Percentiles rank a stretch among this genome's conserved stretches.
phyloP scores from a whole-genome alignment of 2,113 vertebrate species.

The Sebastes fasciatus region DNA sequence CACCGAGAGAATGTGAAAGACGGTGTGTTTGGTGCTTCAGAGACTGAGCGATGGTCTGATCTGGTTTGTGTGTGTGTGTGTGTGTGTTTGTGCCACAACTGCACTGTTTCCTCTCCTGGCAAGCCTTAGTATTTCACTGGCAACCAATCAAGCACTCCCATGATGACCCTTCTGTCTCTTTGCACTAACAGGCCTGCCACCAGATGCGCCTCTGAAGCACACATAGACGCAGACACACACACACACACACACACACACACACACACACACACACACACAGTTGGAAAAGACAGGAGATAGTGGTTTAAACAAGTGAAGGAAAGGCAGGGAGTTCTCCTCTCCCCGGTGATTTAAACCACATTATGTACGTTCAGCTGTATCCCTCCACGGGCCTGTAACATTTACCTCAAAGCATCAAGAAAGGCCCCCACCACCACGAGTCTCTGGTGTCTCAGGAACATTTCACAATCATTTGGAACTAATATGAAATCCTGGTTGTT shows the following conservation, averaged over 20 bases:
- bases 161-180: constrained; percentile 83
- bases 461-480: constrained; percentile 80
- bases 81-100: constrained; percentile 68
- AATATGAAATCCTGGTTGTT: constrained; percentile 78
- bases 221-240: constrained; percentile 42
- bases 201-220: constrained; percentile 82
- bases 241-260: constrained; percentile 20
- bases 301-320: constrained; percentile 62
- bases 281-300: constrained; percentile 59
- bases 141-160: constrained; percentile 83
- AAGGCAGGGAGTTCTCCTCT: constrained; percentile 61
- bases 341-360: constrained; percentile 63
- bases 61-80: constrained; percentile 14
- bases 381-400: constrained; percentile 53
- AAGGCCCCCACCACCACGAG: constrained; percentile 46
- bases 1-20: constrained; percentile 57
- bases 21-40: constrained; percentile 58
- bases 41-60: constrained; percentile 63
- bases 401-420: constrained; percentile 59
- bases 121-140: constrained; percentile 75
- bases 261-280: constrained; percentile 42
- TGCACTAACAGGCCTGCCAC: constrained; percentile 83
- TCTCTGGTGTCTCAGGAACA: constrained; percentile 69
- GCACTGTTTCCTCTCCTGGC: constrained; percentile 78
- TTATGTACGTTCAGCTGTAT: constrained; percentile 52